A percentile compares a stretch with the other conserved stretches of the same genome.
Conservation (phyloP, 2,797 vertebrate species). For the Notolabrus celidotus region DNA sequence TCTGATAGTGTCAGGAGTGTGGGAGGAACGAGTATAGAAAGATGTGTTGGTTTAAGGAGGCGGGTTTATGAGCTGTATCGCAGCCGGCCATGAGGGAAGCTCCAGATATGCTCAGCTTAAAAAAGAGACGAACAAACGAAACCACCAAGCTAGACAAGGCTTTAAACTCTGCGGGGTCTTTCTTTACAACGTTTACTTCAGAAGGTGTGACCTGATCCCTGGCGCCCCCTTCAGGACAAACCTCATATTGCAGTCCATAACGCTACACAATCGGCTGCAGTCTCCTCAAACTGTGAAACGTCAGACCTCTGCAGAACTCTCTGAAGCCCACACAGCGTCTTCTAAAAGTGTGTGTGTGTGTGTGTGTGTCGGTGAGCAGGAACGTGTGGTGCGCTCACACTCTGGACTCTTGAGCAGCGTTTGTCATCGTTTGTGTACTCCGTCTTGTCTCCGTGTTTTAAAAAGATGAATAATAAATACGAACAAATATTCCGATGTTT, state of each 20-base stretch:
- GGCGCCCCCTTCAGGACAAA: not conserved
- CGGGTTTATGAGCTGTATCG: not conserved
- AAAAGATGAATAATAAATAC: constrained; percentile 41
- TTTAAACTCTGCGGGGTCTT: no score
- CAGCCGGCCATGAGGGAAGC: no score
- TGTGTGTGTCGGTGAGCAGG: constrained; percentile 9
- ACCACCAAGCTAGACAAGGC: no score
- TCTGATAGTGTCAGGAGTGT: not conserved
- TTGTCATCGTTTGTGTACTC: constrained; percentile 72
- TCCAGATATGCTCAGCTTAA: no score
- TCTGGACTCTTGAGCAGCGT: constrained; percentile 55
- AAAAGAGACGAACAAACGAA: no score
- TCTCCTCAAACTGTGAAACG: not conserved
- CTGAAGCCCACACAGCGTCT: constrained; percentile 12
- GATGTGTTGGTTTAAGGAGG: constrained; percentile 29
- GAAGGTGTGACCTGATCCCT: no score
- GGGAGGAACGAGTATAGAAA: no score
- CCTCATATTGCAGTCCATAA: not conserved
- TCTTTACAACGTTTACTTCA: no score
- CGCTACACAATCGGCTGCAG: no score
- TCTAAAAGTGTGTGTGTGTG: constrained; percentile 7
- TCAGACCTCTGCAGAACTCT: constrained; percentile 17
- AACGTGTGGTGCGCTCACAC: constrained; percentile 45
- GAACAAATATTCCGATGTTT: constrained; percentile 80
- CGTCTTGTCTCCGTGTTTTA: constrained; percentile 76